These are phyloP conservation scores for Columba janthina DNA, from an alignment of 2,113 vertebrate genomes.

Conservation along the genomic window DNA sequence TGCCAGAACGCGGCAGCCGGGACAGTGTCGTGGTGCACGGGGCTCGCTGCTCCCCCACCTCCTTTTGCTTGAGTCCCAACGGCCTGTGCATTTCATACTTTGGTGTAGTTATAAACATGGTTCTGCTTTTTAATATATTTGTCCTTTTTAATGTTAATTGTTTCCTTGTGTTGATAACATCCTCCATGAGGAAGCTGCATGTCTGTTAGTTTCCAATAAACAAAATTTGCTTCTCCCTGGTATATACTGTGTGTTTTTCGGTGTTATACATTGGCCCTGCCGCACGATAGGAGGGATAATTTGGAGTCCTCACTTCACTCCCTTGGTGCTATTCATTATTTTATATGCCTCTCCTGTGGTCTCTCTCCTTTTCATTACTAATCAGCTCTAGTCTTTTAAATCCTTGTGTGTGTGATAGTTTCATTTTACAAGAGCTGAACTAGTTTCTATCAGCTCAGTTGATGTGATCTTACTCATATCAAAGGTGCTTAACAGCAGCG, in stretches of 20 bases:
- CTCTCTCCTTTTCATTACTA: constrained; percentile 27
- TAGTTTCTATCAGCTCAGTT: constrained; percentile 2
- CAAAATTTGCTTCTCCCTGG: neutral
- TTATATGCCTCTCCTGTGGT: constrained; percentile 6
- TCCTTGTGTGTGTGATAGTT: constrained; percentile 22
- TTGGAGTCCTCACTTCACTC: neutral
- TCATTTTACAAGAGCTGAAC: constrained; percentile 26
- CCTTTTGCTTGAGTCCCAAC: neutral
- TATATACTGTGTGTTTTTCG: neutral
- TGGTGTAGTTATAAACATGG: neutral
- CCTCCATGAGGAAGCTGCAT: neutral
- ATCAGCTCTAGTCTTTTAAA: constrained; percentile 35
- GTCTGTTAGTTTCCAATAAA: neutral
- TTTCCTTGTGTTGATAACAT: neutral
- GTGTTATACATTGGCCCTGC: neutral
- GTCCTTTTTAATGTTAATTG: neutral
- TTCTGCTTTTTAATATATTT: neutral
- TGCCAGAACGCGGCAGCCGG: neutral
- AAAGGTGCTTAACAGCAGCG: constrained; percentile 1
- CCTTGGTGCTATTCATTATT: neutral
- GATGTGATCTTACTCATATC: constrained; percentile 18
- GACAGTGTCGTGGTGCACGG: neutral
- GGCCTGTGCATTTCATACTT: accelerated
- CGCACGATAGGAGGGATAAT: neutral
- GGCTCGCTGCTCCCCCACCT: neutral